Base-by-base conservation (phyloP, 2,797 vertebrate species). In the Crypturellus tataupa region DNA sequence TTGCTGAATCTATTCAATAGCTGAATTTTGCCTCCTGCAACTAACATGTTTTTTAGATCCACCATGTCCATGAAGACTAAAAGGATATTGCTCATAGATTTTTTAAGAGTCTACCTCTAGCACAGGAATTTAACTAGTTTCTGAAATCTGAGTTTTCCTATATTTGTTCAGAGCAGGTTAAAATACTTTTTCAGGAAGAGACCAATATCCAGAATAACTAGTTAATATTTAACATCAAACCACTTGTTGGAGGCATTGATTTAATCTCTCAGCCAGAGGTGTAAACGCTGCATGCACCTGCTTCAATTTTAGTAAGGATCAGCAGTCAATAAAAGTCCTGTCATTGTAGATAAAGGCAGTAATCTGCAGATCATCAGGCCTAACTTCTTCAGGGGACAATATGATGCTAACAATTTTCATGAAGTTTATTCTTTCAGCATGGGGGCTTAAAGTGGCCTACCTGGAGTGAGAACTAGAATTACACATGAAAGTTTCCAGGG, bases 161-260 rank as follows among this genome's bases (percentile, higher is more conserved):
- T 44, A 77, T 86, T 85, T 53, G 56, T 5, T 35, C 40, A 56
- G 33, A 81, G 31, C 2, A 85, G 15, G 25, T 59, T 35, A 81
- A 81, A 87, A 85, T 31, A 46, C 8, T 5, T 4, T 60, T 33
- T 7, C 27, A 40, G 37, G 33, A 72, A 69, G 79, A 75, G n/a
- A 84, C 8, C 35, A 49, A 67, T 33, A 60, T 47, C 44, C 79
- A 68, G n/a, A 79, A 69, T 3, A 68, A 25, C 11, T 65, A 27
- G 24, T 80, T 55, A 40, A 27, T 35, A 51, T 5, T 87, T 58
- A 62, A 62, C 31, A 70, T 63, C 51, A 70, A 59, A 49, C 21
- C 58, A 56, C 44, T 80, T 71, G 17, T 37, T 59, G 29, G 58
- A 91, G 80, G 40, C 44, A 65, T 27, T 62, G 63, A 82, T 72